phyloP scores from a whole-genome alignment of 1,140 invertebrate species.

The Sminthurinus signatus region DNA sequence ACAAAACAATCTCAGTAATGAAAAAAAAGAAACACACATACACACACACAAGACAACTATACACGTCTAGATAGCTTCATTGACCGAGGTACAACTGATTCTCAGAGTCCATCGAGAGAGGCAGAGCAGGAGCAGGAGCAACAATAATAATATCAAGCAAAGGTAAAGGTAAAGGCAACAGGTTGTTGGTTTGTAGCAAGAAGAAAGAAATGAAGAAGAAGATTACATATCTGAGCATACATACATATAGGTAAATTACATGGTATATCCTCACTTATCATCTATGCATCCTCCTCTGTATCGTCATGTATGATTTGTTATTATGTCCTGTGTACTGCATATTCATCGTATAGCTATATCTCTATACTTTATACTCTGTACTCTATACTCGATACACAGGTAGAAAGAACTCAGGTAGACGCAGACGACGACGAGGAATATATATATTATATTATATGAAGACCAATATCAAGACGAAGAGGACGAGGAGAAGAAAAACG shows the following conservation, averaged over 20 bases:
- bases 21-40: background rate
- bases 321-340: too few relatives aligned
- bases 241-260: background rate
- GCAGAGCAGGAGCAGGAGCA: background rate
- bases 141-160: background rate
- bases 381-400: background rate
- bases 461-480: too few relatives aligned
- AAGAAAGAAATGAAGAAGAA: too few relatives aligned
- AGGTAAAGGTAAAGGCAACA: background rate
- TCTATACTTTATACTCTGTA: too few relatives aligned
- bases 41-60: background rate
- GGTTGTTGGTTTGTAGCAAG: background rate
- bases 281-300: background rate
- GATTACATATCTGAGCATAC: background rate
- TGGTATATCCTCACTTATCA: background rate
- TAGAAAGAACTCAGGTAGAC: background rate
- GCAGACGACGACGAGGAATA: too few relatives aligned
- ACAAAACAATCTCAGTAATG: too few relatives aligned
- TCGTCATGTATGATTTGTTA: too few relatives aligned
- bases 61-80: conserved; percentile 11
- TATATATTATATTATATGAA: too few relatives aligned
- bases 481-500: conserved; percentile 4
- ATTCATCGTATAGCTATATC: too few relatives aligned
- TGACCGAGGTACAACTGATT: conserved; percentile 10
- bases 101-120: conserved; percentile 2